Conservation (phyloP, 2,888 invertebrate species). For the Labia minor region DNA sequence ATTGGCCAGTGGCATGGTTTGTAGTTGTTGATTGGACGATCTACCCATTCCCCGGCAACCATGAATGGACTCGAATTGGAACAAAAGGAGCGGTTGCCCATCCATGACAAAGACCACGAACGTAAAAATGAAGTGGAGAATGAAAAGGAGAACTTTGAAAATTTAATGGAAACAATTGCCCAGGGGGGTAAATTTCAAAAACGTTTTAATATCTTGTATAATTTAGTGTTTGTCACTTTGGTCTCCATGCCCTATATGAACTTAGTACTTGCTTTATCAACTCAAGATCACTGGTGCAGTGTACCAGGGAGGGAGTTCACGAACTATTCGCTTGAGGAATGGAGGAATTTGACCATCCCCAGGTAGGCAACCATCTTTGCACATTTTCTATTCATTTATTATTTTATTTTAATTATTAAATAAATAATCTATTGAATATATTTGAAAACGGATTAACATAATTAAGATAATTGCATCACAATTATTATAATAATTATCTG, state of each 20-base stretch:
- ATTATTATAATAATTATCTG: too few species aligned
- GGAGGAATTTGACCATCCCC: slow-evolving; percentile 44
- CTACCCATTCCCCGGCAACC: too few species aligned
- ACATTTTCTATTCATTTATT: too few species aligned
- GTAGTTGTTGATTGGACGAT: too few species aligned
- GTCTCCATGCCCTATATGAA: slow-evolving; percentile 44
- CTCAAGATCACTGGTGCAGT: slow-evolving; percentile 48
- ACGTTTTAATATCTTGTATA: slow-evolving; percentile 40
- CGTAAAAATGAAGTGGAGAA: not conserved
- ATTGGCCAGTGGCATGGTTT: too few species aligned
- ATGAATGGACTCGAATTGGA: slow-evolving; percentile 16
- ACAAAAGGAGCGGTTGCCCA: not conserved
- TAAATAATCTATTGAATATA: too few species aligned
- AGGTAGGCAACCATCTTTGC: too few species aligned
- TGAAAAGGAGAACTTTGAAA: slow-evolving; percentile 20
- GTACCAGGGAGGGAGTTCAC: slow-evolving; percentile 42
- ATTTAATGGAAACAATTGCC: slow-evolving; percentile 18
- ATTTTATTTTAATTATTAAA: too few species aligned
- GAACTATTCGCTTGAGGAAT: slow-evolving; percentile 39
- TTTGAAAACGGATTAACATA: too few species aligned
- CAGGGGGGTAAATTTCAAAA: slow-evolving; percentile 37
- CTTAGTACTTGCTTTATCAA: slow-evolving; percentile 42
- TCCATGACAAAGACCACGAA: not conserved
- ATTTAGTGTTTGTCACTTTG: slow-evolving; percentile 38
- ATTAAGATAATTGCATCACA: too few species aligned